Evolutionary conservation across 2,113 vertebrate species (phyloP), one percentile per base, ranked within the genome.

Genomic region (Melospiza melodia): DNA sequence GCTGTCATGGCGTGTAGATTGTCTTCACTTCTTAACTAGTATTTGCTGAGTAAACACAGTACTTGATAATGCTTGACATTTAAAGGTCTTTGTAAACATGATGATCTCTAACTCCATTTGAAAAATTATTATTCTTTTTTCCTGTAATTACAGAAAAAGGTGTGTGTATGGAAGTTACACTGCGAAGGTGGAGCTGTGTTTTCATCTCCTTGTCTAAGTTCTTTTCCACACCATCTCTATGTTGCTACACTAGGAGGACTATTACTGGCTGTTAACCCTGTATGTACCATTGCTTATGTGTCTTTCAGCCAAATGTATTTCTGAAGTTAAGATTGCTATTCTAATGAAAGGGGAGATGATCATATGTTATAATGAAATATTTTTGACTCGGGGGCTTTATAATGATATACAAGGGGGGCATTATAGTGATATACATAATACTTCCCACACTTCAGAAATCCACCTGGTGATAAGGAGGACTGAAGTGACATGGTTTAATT

Each of bases 161-260:
- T 43, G 27, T 99, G 98, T 96, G 39, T 98, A 30, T 99, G 99
- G 99, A 99, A 98, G 96, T 94, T 96, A 68, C 95, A 98, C 43
- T 99, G 99, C 5, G 98, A 97, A 51, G 98, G 98, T 18, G 99
- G 99, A 82, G 98, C 98, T 10, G 98, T 99, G 76, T 99, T 99
- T 97, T 99, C 99, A 30, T 99, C 99, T 31, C 99, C 99, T 10
- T 98, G 97, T 95, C 83, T 99, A 31, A 98, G 97, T 82, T 63
- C 92, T 5, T 90, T 79, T 12, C 98, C 97, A 24, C 96, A 98
- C 87, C 98, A 96, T 49, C 96, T 99, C 55, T 99, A 99, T 46
- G 97, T 97, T 80, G 98, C 99, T 25, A 99, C 99, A 0, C 97
- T 99, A 22, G 97, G 98, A 92, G 99, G 99, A 75, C 93, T 96